Base-by-base conservation (phyloP, 2,113 vertebrate species). In the Oryzias javanicus region DNA sequence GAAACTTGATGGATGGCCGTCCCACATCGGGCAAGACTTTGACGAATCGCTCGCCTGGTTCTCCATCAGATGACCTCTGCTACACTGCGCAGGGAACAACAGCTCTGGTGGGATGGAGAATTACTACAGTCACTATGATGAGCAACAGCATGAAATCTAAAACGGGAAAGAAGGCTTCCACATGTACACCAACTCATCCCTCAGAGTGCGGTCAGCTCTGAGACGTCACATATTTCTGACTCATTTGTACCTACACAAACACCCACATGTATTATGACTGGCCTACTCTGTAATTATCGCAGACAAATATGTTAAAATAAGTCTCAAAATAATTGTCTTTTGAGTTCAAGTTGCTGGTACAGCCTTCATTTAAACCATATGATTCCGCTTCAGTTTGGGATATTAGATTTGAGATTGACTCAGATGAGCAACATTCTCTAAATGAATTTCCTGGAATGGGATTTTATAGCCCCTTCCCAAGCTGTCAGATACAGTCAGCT, bases 401-500 rank as follows among this genome's bases (percentile, higher is more conserved):
- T 68, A 67, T 74, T 60, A 68, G 51, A 75, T 58, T 35, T 60
- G 66, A 49, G 54, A 49, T 48, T 66, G 62, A 67, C 64, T 84
- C 72, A 65, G 59, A 72, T 50, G 72, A 78, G 75, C 70, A 67
- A 54, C 57, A 24, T 61, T 72, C 69, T 68, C 55, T 69, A 58
- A 71, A 81, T 64, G 63, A 65, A 78, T 80, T 78, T 80, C 80
- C 77, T 70, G 80, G 80, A 77, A 74, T 56, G 47, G 60, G 67
- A 66, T 76, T 85, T 83, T 80, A 79, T 76, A 72, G 58, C 65
- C 65, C 64, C 44, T 66, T 77, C 75, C 74, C 56, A 55, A 59
- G 65, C 58, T 81, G 81, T 86, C 86, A 77, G 60, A 73, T 3
- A 42, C 17, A 27, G 29, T 85, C 75, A 64, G 59, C 64, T 60